A percentile compares a stretch with the other conserved stretches of the same genome.
Evolutionary conservation across 2,797 vertebrate species (phyloP).

Genomic region (Thamnophis elegans): DNA sequence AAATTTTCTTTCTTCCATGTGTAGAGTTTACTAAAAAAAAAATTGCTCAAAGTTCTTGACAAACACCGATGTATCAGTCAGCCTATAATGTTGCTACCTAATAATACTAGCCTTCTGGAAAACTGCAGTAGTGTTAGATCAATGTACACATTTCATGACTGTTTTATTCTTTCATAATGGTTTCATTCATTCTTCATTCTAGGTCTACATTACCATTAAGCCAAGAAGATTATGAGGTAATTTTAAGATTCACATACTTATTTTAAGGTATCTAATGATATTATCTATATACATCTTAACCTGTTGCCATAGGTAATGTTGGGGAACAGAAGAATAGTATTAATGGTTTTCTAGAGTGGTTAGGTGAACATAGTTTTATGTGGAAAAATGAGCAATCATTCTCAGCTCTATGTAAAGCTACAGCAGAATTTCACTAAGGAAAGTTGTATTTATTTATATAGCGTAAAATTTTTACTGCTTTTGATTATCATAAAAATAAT

Average conservation of each 20-base stretch:
- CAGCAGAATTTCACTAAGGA: not conserved
- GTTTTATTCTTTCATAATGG: constrained; percentile 7
- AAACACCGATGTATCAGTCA: not conserved
- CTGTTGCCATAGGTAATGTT: not conserved
- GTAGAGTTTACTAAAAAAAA: not conserved
- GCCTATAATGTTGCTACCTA: not conserved
- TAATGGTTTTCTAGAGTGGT: not conserved
- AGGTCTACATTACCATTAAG: constrained; percentile 95
- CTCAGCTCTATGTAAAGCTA: not conserved
- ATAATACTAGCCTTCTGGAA: not conserved
- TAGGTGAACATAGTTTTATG: not conserved
- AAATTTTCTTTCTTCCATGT: not conserved
- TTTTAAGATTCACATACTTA: constrained; percentile 24
- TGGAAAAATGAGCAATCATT: not conserved
- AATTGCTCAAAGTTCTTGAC: not conserved
- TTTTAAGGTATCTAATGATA: constrained; percentile 6
- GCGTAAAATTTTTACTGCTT: not conserved
- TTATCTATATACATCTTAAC: constrained; percentile 30
- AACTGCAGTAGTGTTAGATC: not conserved
- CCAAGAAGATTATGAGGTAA: constrained; percentile 96
- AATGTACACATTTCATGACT: constrained; percentile 1
- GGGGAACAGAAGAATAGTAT: not conserved
- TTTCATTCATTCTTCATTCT: constrained; percentile 34
- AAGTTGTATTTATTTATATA: not conserved
- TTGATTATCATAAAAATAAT: not conserved